A percentile compares a stretch with the other conserved stretches of the same genome.
Conservation (phyloP, 2,113 vertebrate genomes). For the Poecile atricapillus region DNA sequence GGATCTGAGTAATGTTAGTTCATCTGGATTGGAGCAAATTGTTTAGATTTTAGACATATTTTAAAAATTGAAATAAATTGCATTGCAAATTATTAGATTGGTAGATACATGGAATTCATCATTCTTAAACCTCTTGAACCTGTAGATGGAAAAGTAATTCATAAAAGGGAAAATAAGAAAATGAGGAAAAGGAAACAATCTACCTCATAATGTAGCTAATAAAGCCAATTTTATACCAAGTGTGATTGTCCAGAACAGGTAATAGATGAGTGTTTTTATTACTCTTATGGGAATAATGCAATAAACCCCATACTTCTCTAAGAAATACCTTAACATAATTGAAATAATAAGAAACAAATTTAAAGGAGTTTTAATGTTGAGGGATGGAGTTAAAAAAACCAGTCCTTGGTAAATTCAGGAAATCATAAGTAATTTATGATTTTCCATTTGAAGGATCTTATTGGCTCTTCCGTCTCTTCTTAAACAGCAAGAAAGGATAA, state of each 20-base stretch:
- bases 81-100: background rate
- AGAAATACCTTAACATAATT: background rate
- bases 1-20: background rate
- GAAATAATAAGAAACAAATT: background rate
- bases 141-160: background rate
- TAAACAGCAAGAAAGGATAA: background rate
- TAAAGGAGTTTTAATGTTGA: background rate
- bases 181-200: constrained; percentile 24
- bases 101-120: background rate
- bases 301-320: background rate
- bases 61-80: background rate
- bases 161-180: background rate
- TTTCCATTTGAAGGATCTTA: background rate
- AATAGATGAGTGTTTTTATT: background rate
- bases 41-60: background rate
- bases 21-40: background rate
- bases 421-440: background rate
- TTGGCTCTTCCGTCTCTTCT: background rate
- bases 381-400: background rate
- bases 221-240: background rate
- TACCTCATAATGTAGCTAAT: background rate
- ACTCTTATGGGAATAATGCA: background rate
- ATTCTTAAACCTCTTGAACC: background rate
- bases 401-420: background rate
- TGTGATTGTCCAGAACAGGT: constrained; percentile 24